Percentiles rank a stretch among this genome's conserved stretches.
Evolutionary conservation across 1,140 invertebrate genomes (phyloP).

Genomic region (Meloidogyne chitwoodi): DNA sequence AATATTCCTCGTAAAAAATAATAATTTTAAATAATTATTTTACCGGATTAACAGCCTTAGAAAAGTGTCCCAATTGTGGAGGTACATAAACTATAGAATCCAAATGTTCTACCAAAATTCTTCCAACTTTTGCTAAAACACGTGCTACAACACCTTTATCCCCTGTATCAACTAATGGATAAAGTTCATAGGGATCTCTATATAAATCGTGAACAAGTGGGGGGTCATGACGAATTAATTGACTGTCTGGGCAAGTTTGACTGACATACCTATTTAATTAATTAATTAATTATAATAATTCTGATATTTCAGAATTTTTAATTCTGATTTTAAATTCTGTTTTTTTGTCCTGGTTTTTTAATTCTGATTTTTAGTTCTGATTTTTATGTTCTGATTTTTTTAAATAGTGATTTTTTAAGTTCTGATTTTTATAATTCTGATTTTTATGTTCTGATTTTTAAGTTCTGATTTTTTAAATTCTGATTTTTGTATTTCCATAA

Average conservation of each 20-base stretch:
- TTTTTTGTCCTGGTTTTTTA: too few relatives aligned
- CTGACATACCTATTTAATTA: constrained; percentile 46
- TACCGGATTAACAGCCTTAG: constrained; percentile 13
- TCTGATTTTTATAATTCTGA: too few relatives aligned
- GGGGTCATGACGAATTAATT: constrained; percentile 49
- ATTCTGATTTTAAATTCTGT: too few relatives aligned
- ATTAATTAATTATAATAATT: neutral
- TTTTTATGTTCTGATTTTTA: too few relatives aligned
- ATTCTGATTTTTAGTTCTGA: too few relatives aligned
- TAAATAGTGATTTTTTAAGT: too few relatives aligned
- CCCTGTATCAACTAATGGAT: constrained; percentile 32
- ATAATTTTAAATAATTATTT: too few relatives aligned
- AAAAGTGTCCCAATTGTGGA: constrained; percentile 32
- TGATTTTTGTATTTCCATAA: neutral
- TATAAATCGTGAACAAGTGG: constrained; percentile 53
- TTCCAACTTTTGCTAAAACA: constrained; percentile 10
- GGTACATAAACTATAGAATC: constrained; percentile 30
- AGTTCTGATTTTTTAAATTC: too few relatives aligned
- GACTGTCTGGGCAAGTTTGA: constrained; percentile 54
- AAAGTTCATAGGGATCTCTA: constrained; percentile 51
- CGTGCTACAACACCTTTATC: neutral
- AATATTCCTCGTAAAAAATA: too few relatives aligned
- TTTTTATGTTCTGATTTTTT: too few relatives aligned
- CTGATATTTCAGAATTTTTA: too few relatives aligned
- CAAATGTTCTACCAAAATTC: constrained; percentile 26